Evolutionary conservation across 2,113 vertebrate species (phyloP).

Genomic region (Stegastes partitus): DNA sequence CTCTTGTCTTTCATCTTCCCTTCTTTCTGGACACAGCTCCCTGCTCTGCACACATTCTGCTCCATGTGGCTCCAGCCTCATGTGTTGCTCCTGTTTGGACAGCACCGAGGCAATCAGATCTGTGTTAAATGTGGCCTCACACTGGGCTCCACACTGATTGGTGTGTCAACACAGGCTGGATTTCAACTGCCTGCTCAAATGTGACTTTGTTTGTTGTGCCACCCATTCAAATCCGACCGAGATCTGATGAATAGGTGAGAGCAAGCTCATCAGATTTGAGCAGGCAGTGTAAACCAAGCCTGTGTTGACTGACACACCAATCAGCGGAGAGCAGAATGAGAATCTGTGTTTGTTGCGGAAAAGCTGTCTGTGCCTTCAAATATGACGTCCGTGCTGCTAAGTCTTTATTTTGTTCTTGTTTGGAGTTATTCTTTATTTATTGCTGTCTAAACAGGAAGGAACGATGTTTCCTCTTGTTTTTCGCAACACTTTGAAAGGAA

Average conservation of each 20-base stretch:
- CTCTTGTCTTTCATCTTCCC: too few species aligned
- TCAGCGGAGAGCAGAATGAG: constrained; percentile 56
- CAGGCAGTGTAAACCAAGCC: constrained; percentile 56
- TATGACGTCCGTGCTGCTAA: constrained; percentile 2
- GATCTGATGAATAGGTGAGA: constrained; percentile 67
- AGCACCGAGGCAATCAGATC: constrained; percentile 49
- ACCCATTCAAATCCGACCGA: constrained; percentile 62
- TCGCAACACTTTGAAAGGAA: constrained; percentile 26
- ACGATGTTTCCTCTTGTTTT: constrained; percentile 21
- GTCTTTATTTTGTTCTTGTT: constrained; percentile 33
- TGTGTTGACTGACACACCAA: constrained; percentile 68
- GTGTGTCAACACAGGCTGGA: constrained; percentile 75
- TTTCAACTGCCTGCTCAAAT: constrained; percentile 76
- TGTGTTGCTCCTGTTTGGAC: constrained; percentile 66
- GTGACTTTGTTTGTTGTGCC: constrained; percentile 70
- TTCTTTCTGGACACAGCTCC: constrained; percentile 25
- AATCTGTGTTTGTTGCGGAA: constrained; percentile 26
- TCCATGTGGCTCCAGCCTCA: constrained; percentile 21
- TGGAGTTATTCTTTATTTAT: constrained; percentile 13
- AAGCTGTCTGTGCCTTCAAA: constrained; percentile 25
- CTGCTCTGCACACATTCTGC: constrained; percentile 54
- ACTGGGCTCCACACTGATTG: constrained; percentile 61
- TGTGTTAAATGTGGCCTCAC: constrained; percentile 66
- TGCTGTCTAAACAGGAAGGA: constrained; percentile 6
- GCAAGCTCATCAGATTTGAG: constrained; percentile 69